Conservation (phyloP, 2,797 vertebrate genomes). For the Nothura maculosa region DNA sequence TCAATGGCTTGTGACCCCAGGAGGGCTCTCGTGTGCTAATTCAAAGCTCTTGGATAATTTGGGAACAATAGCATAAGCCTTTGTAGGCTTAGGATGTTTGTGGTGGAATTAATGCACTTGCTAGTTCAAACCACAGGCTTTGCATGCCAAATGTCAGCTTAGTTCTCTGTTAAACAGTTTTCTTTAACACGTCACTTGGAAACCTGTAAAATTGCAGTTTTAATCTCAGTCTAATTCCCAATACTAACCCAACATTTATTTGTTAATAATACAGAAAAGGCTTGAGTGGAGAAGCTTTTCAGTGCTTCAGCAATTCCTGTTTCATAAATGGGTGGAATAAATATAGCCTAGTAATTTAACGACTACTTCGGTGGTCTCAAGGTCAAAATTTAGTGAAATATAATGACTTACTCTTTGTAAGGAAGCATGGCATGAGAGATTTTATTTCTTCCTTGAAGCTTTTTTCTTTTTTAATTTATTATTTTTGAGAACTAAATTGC, state of each 20-base stretch:
- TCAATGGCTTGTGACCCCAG: neutral
- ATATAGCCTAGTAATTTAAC: constrained; percentile 4
- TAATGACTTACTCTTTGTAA: neutral
- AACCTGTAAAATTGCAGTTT: constrained; percentile 1
- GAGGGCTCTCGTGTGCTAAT: neutral
- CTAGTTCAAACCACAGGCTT: constrained; percentile 37
- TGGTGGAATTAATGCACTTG: constrained; percentile 39
- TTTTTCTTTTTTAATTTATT: neutral
- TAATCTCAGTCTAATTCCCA: neutral
- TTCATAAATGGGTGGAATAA: neutral
- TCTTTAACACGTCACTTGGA: neutral
- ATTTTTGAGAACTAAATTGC: neutral
- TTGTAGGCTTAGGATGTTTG: constrained; percentile 45
- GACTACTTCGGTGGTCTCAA: neutral
- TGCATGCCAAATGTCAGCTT: constrained; percentile 25
- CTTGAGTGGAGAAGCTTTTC: neutral
- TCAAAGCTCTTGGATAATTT: constrained; percentile 45
- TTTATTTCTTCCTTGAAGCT: neutral
- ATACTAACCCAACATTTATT: neutral
- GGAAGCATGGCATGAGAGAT: neutral
- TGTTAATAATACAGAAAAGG: neutral
- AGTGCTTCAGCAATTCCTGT: neutral
- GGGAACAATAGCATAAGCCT: constrained; percentile 19
- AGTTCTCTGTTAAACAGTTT: neutral
- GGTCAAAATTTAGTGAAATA: constrained; percentile 23